Conservation (phyloP, 2,888 invertebrate genomes). For the Stenodema calcarata region DNA sequence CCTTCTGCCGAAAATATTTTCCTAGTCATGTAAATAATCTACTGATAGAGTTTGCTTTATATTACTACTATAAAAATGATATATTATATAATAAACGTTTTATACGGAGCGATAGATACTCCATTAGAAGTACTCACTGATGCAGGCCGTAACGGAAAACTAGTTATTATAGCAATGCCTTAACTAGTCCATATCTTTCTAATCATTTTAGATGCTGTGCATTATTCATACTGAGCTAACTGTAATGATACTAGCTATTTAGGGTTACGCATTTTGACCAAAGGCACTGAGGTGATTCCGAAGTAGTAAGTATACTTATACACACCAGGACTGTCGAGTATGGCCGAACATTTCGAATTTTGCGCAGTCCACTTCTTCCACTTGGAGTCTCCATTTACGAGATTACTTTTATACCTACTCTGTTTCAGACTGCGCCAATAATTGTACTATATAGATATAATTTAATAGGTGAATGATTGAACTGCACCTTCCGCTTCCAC, state of each 20-base stretch:
- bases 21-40: conserved; percentile 47
- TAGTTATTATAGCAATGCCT: conserved; percentile 46
- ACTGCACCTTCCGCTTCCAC: no score
- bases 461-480: no score
- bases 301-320: not conserved
- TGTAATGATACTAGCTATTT: conserved; percentile 3
- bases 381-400: no score
- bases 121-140: conserved; percentile 38
- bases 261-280: conserved; percentile 13
- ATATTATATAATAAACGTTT: conserved; percentile 31
- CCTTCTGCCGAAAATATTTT: conserved; percentile 50
- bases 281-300: conserved; percentile 31
- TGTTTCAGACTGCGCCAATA: no score
- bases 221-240: conserved; percentile 41
- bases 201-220: conserved; percentile 44
- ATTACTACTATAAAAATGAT: conserved; percentile 18
- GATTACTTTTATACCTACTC: no score
- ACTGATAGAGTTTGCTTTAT: conserved; percentile 48
- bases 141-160: conserved; percentile 33
- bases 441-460: no score
- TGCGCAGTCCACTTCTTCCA: not conserved
- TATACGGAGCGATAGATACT: conserved; percentile 33
- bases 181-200: conserved; percentile 48
- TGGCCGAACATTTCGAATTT: not conserved
- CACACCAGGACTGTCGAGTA: not conserved